phyloP scores from a whole-genome alignment of 2,797 vertebrate species.

The Bovichtus diacanthus region DNA sequence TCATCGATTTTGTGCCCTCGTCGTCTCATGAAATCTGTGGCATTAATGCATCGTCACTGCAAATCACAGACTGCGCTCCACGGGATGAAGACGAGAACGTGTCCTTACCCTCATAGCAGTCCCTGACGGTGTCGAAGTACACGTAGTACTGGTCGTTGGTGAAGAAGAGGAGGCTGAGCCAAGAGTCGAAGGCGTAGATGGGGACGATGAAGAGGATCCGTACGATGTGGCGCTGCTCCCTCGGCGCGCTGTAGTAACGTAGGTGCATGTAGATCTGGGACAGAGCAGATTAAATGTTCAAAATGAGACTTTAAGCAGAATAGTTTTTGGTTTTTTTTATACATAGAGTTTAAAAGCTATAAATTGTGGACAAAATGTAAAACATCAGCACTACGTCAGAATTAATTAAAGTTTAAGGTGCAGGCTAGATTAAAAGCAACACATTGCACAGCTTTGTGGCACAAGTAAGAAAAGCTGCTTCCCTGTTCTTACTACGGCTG shows the following conservation, averaged over 20 bases:
- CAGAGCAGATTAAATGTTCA: no score
- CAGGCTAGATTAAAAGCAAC: background rate
- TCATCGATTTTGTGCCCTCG: background rate
- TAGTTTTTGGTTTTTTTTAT: background rate
- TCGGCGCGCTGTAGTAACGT: slow-evolving; percentile 94
- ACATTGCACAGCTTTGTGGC: background rate
- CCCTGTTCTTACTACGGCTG: background rate
- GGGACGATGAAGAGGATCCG: slow-evolving; percentile 99
- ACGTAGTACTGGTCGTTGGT: slow-evolving; percentile 99
- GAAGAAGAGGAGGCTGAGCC: slow-evolving; percentile 99
- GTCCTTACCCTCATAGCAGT: slow-evolving; percentile 96
- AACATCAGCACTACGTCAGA: background rate
- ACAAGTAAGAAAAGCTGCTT: slow-evolving; percentile 5
- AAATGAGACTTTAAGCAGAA: background rate
- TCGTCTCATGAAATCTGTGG: background rate
- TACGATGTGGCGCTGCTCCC: slow-evolving; percentile 97
- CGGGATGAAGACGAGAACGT: background rate
- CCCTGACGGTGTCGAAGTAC: slow-evolving; percentile 95
- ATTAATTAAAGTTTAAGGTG: background rate
- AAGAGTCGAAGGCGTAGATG: slow-evolving; percentile 98
- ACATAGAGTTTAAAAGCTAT: background rate
- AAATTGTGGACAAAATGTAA: background rate
- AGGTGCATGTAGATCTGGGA: slow-evolving; percentile 98
- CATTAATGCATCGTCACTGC: background rate
- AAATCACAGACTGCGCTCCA: background rate